Conservation (phyloP, 2,888 invertebrate species). For the Apotomis betuletana region DNA sequence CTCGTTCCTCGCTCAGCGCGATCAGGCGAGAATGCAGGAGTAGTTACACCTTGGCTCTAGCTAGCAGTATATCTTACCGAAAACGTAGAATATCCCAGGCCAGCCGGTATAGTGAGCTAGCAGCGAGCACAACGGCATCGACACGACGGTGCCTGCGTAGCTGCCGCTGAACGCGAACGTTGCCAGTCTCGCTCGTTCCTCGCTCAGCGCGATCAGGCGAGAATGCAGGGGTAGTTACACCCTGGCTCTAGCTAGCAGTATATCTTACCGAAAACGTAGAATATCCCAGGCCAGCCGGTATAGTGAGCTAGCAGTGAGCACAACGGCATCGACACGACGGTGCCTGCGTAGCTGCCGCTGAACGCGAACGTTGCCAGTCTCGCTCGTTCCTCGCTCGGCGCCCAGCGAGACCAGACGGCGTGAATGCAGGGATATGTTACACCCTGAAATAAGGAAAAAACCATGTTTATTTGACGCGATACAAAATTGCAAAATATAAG, state of each 20-base stretch:
- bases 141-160: constrained; percentile 92
- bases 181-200: constrained; percentile 90
- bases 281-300: constrained; percentile 92
- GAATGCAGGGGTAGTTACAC: constrained; percentile 91
- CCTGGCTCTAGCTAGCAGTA: constrained; percentile 68
- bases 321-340: constrained; percentile 91
- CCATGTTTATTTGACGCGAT: too few species aligned
- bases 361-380: constrained; percentile 92
- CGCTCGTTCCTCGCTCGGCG: constrained; percentile 90
- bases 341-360: constrained; percentile 93
- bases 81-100: constrained; percentile 92
- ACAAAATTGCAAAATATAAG: too few species aligned
- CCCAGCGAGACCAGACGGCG: constrained; percentile 93
- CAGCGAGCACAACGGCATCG: constrained; percentile 90
- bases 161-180: constrained; percentile 94
- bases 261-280: constrained; percentile 88
- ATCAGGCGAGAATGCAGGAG: constrained; percentile 93
- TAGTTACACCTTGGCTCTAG: constrained; percentile 87
- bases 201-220: constrained; percentile 92
- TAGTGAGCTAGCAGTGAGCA: constrained; percentile 88
- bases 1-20: constrained; percentile 91
- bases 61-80: constrained; percentile 73
- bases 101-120: constrained; percentile 89
- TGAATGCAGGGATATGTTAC: constrained; percentile 92
- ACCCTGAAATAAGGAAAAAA: constrained; percentile 75